A percentile compares a stretch with the other conserved stretches of the same genome.
Conservation (phyloP, 1,140 invertebrate genomes). For the Polypedilum vanderplanki region DNA sequence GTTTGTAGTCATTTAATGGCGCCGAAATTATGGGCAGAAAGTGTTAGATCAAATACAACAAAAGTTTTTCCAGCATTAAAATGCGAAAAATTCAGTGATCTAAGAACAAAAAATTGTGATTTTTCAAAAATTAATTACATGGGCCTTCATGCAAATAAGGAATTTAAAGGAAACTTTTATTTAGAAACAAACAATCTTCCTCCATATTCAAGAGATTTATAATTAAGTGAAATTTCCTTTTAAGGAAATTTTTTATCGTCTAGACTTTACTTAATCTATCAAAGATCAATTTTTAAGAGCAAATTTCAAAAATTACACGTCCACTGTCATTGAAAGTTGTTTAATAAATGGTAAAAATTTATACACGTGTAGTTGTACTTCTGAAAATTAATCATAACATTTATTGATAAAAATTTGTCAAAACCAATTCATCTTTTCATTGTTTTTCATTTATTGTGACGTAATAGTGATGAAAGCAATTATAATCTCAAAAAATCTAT, state of each 20-base stretch:
- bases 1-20: neutral
- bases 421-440: too few relatives aligned
- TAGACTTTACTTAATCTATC: neutral
- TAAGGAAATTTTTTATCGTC: neutral
- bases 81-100: neutral
- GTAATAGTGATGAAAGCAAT: too few relatives aligned
- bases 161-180: neutral
- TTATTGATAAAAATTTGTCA: too few relatives aligned
- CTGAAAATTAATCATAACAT: neutral
- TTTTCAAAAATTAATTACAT: neutral
- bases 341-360: neutral
- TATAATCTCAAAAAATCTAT: too few relatives aligned
- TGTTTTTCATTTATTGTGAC: too few relatives aligned
- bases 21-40: neutral
- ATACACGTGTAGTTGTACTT: neutral
- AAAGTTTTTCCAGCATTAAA: neutral
- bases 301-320: too few relatives aligned
- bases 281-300: neutral
- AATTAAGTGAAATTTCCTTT: neutral
- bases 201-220: neutral
- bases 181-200: neutral
- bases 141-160: neutral
- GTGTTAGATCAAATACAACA: neutral
- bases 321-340: neutral
- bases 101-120: neutral